These are phyloP conservation scores for Drosophila sulfurigaster DNA, from an alignment of 1,140 invertebrate genomes.

Conservation along the genomic window DNA sequence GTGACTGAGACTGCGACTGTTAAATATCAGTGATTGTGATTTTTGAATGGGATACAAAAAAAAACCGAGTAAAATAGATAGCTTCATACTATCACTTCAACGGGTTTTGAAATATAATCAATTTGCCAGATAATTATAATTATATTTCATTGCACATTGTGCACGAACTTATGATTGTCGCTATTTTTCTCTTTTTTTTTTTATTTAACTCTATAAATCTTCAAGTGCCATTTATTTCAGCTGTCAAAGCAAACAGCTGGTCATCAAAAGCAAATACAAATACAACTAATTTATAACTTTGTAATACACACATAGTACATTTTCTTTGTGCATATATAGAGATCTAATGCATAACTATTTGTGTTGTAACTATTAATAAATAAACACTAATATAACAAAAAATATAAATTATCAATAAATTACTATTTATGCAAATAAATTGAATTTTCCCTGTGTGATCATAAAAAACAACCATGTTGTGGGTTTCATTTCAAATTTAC, in stretches of 20 bases:
- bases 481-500: too few species aligned
- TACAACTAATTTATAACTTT: constrained; percentile 24
- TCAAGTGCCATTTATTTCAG: constrained; percentile 1
- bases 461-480: too few species aligned
- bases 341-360: not conserved
- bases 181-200: not conserved
- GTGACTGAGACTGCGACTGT: constrained; percentile 1
- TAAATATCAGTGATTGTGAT: constrained; percentile 17
- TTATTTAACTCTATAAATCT: not conserved
- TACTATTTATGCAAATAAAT: too few species aligned
- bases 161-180: constrained; percentile 2
- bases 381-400: not conserved
- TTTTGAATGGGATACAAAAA: constrained; percentile 13
- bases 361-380: not conserved
- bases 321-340: constrained; percentile 2
- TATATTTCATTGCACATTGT: not conserved
- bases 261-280: constrained; percentile 21
- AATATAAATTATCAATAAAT: too few species aligned
- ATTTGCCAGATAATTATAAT: not conserved
- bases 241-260: constrained; percentile 40
- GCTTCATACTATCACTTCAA: not conserved
- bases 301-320: constrained; percentile 10
- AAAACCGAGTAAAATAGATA: not conserved
- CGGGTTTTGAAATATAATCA: not conserved
- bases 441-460: too few species aligned